A percentile compares a stretch with the other conserved stretches of the same genome.
phyloP scores from a whole-genome alignment of 2,888 invertebrate species.

The Bellardia pandia region DNA sequence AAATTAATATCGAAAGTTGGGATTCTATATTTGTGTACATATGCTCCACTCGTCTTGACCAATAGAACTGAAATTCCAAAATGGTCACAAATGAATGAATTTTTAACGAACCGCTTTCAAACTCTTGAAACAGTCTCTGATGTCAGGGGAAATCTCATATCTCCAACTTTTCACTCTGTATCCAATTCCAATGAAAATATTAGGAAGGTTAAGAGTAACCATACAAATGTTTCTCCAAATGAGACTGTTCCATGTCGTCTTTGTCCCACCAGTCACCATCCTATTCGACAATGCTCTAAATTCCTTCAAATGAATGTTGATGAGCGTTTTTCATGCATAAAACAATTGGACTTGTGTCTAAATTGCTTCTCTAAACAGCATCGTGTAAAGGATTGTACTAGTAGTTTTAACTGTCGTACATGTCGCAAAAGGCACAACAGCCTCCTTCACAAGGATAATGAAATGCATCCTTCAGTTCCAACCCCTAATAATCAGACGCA shows the following conservation, averaged over 20 bases:
- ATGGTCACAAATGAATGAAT: constrained; percentile 16
- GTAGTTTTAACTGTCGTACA: no score
- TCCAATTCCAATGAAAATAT: neutral
- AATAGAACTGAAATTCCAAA: constrained; percentile 1
- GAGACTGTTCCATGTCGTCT: neutral
- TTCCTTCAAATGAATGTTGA: neutral
- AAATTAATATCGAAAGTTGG: constrained; percentile 10
- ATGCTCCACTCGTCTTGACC: neutral
- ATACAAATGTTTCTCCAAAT: neutral
- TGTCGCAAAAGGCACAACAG: no score
- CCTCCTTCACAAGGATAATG: no score
- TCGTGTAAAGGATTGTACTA: no score
- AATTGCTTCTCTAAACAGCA: neutral
- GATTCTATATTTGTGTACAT: constrained; percentile 16
- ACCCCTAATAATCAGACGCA: neutral
- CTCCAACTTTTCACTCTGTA: neutral
- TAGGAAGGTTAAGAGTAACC: neutral
- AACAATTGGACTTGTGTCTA: neutral
- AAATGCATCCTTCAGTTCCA: no score
- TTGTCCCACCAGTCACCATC: neutral
- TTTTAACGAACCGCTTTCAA: constrained; percentile 18
- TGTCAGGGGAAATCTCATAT: neutral
- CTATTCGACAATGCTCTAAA: neutral
- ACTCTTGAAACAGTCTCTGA: constrained; percentile 17
- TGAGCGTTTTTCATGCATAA: neutral